phyloP scores from a whole-genome alignment of 2,113 vertebrate species.

The Ammospiza nelsoni region DNA sequence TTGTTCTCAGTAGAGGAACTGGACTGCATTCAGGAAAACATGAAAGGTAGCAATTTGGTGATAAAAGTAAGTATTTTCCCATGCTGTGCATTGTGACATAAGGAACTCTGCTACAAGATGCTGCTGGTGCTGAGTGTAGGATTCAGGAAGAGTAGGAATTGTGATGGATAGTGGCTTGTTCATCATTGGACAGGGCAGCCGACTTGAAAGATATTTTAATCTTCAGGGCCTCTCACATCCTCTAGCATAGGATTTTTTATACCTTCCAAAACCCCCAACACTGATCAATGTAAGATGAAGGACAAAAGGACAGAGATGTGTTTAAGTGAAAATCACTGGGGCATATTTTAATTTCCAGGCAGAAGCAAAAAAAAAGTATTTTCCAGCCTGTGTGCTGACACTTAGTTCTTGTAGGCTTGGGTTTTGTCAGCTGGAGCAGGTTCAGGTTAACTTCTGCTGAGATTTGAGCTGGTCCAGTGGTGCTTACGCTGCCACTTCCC shows the following conservation, averaged over 20 bases:
- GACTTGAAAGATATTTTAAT: not conserved
- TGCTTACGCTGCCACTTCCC: not conserved
- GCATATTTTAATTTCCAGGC: slow-evolving; percentile 11
- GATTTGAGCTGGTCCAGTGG: not conserved
- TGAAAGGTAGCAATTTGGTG: slow-evolving; percentile 1
- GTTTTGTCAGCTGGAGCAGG: not conserved
- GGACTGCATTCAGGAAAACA: not conserved
- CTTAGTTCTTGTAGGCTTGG: not conserved
- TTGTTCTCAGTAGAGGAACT: not conserved
- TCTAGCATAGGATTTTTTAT: not conserved
- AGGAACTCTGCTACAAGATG: not conserved
- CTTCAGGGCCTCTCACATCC: not conserved
- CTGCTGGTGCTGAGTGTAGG: not conserved
- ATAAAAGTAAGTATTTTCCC: not conserved
- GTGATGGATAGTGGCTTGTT: not conserved
- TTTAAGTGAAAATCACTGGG: not conserved
- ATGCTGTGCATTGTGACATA: not conserved
- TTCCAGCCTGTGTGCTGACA: not conserved
- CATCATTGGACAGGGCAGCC: not conserved
- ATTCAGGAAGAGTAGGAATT: not conserved
- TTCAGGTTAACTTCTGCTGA: slow-evolving; percentile 13
- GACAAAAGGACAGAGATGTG: not conserved
- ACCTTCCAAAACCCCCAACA: not conserved
- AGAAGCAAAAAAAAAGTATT: not conserved
- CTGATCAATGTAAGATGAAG: not conserved